phyloP scores from a whole-genome alignment of 2,888 invertebrate genomes.

The Bombylius major region DNA sequence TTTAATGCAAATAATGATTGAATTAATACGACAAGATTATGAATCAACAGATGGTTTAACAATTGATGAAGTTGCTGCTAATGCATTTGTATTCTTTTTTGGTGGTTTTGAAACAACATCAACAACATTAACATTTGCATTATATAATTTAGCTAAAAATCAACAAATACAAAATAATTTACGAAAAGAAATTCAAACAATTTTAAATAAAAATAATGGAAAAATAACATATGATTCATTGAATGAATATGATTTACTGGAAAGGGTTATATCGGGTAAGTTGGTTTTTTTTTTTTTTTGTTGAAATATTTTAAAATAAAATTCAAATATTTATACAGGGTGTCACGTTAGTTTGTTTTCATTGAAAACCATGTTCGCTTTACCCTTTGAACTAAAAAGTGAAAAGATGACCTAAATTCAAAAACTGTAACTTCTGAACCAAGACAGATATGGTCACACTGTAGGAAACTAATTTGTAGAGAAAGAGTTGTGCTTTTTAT shows the following conservation, averaged over 20 bases:
- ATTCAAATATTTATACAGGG: too few relatives aligned
- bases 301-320: too few relatives aligned
- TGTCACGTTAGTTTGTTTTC: too few relatives aligned
- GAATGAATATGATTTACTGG: constrained; percentile 32
- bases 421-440: too few relatives aligned
- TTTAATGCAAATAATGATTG: constrained; percentile 14
- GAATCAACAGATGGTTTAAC: constrained; percentile 7
- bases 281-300: too few relatives aligned
- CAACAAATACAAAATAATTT: constrained; percentile 32
- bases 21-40: constrained; percentile 10
- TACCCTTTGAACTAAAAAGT: too few relatives aligned
- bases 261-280: constrained; percentile 32
- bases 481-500: too few relatives aligned
- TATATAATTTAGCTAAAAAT: constrained; percentile 36
- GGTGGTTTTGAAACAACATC: constrained; percentile 40
- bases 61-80: constrained; percentile 36
- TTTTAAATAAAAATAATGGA: constrained; percentile 24
- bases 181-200: constrained; percentile 29
- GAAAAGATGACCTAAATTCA: too few relatives aligned
- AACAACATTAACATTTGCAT: constrained; percentile 31
- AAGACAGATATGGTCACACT: too few relatives aligned
- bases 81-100: constrained; percentile 38
- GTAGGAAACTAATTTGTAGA: too few relatives aligned
- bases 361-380: too few relatives aligned
- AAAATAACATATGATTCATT: constrained; percentile 32